Percentiles rank a stretch among this genome's conserved stretches.
Evolutionary conservation across 1,140 invertebrate genomes (phyloP).

Genomic region (Saccostrea glomerata): DNA sequence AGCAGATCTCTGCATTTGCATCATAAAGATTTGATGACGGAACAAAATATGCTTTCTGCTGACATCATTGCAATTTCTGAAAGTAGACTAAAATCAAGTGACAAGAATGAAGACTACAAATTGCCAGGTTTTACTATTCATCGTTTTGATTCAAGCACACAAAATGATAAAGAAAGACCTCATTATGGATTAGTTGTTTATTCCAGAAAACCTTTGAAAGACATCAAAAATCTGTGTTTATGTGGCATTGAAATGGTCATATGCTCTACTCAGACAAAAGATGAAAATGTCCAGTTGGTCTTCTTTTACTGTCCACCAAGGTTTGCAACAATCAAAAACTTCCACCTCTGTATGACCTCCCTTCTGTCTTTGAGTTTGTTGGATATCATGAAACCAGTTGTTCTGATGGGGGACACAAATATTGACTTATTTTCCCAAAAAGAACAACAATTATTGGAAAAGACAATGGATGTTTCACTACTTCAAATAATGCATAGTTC

Average conservation of each 20-base stretch:
- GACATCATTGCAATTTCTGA: constrained; percentile 54
- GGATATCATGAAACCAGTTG: background rate
- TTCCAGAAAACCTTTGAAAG: too few species aligned
- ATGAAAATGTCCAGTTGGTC: background rate
- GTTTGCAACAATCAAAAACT: background rate
- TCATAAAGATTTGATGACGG: constrained; percentile 35
- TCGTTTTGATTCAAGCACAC: background rate
- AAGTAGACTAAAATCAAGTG: constrained; percentile 13
- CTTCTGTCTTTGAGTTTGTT: background rate
- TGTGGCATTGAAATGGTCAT: background rate
- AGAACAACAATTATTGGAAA: background rate
- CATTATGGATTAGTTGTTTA: too few species aligned
- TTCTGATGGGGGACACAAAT: constrained; percentile 5
- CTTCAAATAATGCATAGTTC: background rate
- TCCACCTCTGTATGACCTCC: background rate
- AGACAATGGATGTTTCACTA: background rate
- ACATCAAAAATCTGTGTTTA: background rate
- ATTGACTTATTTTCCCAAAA: background rate
- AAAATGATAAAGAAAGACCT: background rate
- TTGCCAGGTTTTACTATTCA: background rate
- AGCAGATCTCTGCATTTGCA: constrained; percentile 50
- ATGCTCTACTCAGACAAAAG: background rate
- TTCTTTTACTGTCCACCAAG: constrained; percentile 45
- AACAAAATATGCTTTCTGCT: constrained; percentile 38
- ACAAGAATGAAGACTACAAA: constrained; percentile 20